Percentiles rank a stretch among this genome's conserved stretches.
Conservation (phyloP, 1,140 invertebrate species). For the Listronotus oregonensis region DNA sequence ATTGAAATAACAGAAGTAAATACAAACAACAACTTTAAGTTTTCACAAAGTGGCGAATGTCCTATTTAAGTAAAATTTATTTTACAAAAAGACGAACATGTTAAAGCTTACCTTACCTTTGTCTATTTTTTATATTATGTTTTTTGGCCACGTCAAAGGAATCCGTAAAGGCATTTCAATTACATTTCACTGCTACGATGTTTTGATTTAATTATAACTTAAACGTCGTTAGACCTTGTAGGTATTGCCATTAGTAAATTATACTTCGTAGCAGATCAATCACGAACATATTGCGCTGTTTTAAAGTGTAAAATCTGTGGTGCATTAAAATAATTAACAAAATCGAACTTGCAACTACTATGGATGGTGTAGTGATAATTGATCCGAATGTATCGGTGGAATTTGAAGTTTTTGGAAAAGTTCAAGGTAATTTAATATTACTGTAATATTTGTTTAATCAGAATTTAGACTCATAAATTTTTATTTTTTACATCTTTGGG, state of each 20-base stretch:
- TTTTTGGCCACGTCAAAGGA: slow-evolving; percentile 10
- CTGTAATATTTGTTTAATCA: neutral
- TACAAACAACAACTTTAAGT: too few species aligned
- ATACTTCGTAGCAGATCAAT: slow-evolving; percentile 8
- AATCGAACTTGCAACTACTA: neutral
- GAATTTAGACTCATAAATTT: neutral
- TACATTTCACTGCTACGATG: slow-evolving; percentile 5
- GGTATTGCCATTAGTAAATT: slow-evolving; percentile 6
- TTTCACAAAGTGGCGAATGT: too few species aligned
- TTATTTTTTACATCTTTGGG: too few species aligned
- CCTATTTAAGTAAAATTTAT: too few species aligned
- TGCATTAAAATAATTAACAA: neutral
- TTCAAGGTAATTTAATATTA: slow-evolving; percentile 71
- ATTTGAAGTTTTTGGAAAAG: slow-evolving; percentile 86
- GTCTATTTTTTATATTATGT: too few species aligned
- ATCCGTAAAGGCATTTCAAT: slow-evolving; percentile 22
- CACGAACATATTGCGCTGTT: neutral
- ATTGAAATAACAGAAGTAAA: too few species aligned
- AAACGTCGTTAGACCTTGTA: slow-evolving; percentile 14
- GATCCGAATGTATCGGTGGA: slow-evolving; percentile 76
- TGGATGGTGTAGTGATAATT: slow-evolving; percentile 22
- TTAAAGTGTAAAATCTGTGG: neutral
- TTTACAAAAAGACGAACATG: too few species aligned
- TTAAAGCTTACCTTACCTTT: too few species aligned
- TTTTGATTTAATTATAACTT: slow-evolving; percentile 35